These are phyloP conservation scores for Drosophila algonquin DNA, from an alignment of 2,888 invertebrate genomes.

Conservation along the genomic window DNA sequence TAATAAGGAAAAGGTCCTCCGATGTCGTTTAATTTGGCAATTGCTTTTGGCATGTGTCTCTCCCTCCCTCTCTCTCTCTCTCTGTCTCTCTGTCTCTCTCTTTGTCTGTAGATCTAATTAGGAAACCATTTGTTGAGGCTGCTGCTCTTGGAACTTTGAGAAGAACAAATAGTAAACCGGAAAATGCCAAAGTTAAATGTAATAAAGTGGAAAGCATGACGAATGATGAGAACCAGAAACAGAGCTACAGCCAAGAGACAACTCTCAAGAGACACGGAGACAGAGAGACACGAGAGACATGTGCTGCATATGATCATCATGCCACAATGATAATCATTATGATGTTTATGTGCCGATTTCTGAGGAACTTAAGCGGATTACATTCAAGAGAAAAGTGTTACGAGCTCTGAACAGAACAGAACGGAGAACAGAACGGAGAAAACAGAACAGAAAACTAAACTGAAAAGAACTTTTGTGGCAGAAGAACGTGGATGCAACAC, in stretches of 20 bases:
- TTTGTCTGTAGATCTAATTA: conserved; percentile 61
- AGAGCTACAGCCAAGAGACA: conserved; percentile 18
- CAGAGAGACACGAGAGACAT: neutral
- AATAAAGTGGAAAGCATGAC: conserved; percentile 71
- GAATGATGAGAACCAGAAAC: conserved; percentile 50
- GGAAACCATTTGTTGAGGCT: conserved; percentile 53
- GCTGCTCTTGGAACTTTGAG: conserved; percentile 35
- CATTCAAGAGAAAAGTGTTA: conserved; percentile 67
- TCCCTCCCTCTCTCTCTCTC: neutral
- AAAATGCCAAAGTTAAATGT: conserved; percentile 50
- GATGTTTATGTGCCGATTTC: conserved; percentile 74
- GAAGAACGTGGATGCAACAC: conserved; percentile 11
- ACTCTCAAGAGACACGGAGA: neutral
- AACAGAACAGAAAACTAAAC: conserved; percentile 11
- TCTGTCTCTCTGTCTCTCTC: neutral
- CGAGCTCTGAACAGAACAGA: conserved; percentile 49
- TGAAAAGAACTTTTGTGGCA: conserved; percentile 18
- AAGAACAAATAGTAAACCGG: conserved; percentile 45
- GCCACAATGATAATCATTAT: conserved; percentile 48
- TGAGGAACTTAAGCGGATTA: conserved; percentile 74
- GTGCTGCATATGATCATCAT: conserved; percentile 11
- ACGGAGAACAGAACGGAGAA: conserved; percentile 12
- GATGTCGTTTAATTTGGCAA: conserved; percentile 58
- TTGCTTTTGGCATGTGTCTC: conserved; percentile 22
- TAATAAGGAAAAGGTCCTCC: conserved; percentile 30